phyloP scores from a whole-genome alignment of 2,888 invertebrate genomes.

The Deilephila elpenor region DNA sequence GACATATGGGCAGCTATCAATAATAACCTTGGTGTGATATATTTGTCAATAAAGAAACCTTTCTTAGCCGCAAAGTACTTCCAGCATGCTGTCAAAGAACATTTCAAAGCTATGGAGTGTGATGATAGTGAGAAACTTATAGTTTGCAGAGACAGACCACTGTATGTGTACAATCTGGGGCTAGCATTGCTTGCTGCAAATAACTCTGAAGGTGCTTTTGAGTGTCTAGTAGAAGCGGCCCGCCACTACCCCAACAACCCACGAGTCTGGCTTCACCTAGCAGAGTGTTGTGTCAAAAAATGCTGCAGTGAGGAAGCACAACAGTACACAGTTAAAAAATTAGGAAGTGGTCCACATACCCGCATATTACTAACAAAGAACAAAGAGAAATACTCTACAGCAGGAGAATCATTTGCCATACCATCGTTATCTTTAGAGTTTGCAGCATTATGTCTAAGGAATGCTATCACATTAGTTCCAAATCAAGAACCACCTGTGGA shows the following conservation, averaged over 20 bases:
- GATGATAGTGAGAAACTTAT: constrained; percentile 73
- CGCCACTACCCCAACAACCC: constrained; percentile 95
- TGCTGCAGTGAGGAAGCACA: constrained; percentile 85
- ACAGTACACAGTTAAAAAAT: constrained; percentile 74
- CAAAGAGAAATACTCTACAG: constrained; percentile 72
- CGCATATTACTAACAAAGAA: constrained; percentile 68
- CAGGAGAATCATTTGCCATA: constrained; percentile 91
- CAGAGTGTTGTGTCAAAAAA: constrained; percentile 94
- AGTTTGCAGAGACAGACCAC: constrained; percentile 79
- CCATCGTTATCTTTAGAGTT: constrained; percentile 95
- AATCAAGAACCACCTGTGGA: constrained; percentile 77
- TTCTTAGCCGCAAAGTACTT: constrained; percentile 92
- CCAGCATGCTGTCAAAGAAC: constrained; percentile 91
- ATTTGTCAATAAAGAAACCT: constrained; percentile 92
- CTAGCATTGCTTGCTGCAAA: constrained; percentile 92
- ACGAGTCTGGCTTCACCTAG: constrained; percentile 95
- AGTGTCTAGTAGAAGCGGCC: constrained; percentile 94
- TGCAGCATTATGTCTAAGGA: constrained; percentile 93
- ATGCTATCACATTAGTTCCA: constrained; percentile 90
- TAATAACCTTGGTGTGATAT: constrained; percentile 93
- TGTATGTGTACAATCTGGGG: constrained; percentile 93
- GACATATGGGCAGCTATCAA: constrained; percentile 85
- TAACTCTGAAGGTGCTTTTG: constrained; percentile 93
- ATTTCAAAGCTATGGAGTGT: constrained; percentile 79
- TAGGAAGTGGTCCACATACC: constrained; percentile 78